Base-by-base conservation (phyloP, 2,888 invertebrate genomes). In the Xylocampa areola region DNA sequence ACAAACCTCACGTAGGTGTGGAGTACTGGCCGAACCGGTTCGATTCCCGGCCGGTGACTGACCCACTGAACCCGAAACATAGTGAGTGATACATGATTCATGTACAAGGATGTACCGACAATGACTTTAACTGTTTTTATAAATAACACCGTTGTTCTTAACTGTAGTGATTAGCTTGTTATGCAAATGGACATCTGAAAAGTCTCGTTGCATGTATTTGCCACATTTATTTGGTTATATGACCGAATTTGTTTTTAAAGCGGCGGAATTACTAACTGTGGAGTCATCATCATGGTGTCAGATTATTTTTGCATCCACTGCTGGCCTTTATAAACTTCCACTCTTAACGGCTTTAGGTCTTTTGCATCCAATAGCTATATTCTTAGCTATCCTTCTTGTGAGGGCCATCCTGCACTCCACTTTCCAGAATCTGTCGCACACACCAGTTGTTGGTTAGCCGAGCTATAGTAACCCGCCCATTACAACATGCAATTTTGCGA, bases 41-140 rank as follows among this genome's bases (percentile, higher is more conserved):
- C 68, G 76, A 71, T 57, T 78, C 75, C 79, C 72, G 75, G 68
- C 68, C 60, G 60, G 48, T 65, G 55, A 64, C 60, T 83, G 84
- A 78, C 84, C 80, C 54, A 84, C 80, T 84, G 84, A 72, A 63
- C 84, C 74, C 64, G 50, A 77, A 79, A 74, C 68, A 61, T 58
- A 62, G 52, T 51, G 45, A 64, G 44, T 19, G 43, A 58, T 43
- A 63, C 71, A 57, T 77, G 68, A 74, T 36, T 77, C 74, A 71
- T 68, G 55, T 47, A 58, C 68, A 64, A 73, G 66, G 71, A 78
- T 70, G 62, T 66, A 73, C 40, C 41, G 48, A 69, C 59, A 61
- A 64, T 54, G 25, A 54, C 21, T 51, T 63, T 62, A 62, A 77
- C 70, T 47, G 70, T 65, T 48, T 48, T 52, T 43, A 10, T 25